A percentile compares a stretch with the other conserved stretches of the same genome.
phyloP scores from a whole-genome alignment of 2,113 vertebrate genomes.

The Brevimyrus niger region DNA sequence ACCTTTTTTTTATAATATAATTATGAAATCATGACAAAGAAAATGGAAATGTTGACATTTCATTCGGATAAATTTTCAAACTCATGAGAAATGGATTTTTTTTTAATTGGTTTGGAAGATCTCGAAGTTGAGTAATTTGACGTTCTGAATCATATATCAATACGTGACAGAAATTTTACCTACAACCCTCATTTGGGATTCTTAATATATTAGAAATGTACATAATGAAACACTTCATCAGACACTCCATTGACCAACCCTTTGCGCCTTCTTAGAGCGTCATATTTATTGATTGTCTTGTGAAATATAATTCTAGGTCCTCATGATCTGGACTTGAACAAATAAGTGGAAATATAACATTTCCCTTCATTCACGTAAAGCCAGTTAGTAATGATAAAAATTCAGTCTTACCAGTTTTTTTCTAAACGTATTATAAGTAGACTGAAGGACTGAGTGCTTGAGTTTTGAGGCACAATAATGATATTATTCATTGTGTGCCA shows the following conservation, averaged over 20 bases:
- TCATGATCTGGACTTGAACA: background rate
- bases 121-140: background rate
- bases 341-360: background rate
- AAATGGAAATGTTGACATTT: background rate
- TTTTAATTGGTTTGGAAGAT: background rate
- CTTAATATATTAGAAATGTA: background rate
- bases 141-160: background rate
- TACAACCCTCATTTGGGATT: background rate
- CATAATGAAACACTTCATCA: too few relatives aligned
- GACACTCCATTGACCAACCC: background rate
- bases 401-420: background rate
- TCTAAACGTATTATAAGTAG: background rate
- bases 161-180: background rate
- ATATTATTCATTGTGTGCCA: background rate
- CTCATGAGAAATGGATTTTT: background rate
- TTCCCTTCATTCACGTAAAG: background rate
- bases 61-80: background rate
- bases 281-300: background rate
- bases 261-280: background rate
- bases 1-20: background rate
- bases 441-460: background rate
- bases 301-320: background rate
- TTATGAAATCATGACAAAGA: background rate
- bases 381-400: background rate
- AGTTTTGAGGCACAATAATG: background rate